phyloP scores from a whole-genome alignment of 1,140 invertebrate species.

The Zaprionus capensis region DNA sequence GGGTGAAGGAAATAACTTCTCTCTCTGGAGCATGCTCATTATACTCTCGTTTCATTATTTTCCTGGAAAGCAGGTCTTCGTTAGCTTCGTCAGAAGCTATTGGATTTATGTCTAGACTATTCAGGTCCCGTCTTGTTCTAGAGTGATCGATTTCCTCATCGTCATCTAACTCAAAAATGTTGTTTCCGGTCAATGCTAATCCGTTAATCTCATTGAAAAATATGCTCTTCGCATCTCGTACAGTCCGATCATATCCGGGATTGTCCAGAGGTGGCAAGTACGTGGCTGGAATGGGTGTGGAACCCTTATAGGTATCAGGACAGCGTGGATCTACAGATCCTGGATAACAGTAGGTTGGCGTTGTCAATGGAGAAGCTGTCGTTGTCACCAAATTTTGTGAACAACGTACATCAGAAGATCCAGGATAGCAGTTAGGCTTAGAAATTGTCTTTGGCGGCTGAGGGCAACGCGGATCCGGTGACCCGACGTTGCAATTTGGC shows the following conservation, averaged over 20 bases:
- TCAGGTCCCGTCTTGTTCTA: slow-evolving; percentile 58
- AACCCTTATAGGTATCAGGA: slow-evolving; percentile 84
- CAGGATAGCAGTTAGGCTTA: slow-evolving; percentile 52
- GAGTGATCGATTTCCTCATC: slow-evolving; percentile 45
- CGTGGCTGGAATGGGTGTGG: slow-evolving; percentile 85
- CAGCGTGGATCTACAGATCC: slow-evolving; percentile 87
- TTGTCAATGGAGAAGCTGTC: slow-evolving; percentile 58
- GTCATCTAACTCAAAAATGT: slow-evolving; percentile 72
- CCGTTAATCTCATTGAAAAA: slow-evolving; percentile 75
- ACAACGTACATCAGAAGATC: slow-evolving; percentile 58
- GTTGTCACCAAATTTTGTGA: slow-evolving; percentile 33
- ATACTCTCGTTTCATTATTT: slow-evolving; percentile 67
- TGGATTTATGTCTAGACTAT: slow-evolving; percentile 17
- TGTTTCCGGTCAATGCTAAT: slow-evolving; percentile 66
- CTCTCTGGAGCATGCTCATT: slow-evolving; percentile 56
- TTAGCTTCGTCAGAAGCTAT: slow-evolving; percentile 10
- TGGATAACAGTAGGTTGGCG: slow-evolving; percentile 85
- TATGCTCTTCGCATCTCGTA: slow-evolving; percentile 59
- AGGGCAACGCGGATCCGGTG: slow-evolving; percentile 84
- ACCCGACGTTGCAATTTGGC: slow-evolving; percentile 85
- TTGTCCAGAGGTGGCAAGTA: slow-evolving; percentile 85
- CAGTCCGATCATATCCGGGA: slow-evolving; percentile 64
- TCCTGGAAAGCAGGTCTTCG: slow-evolving; percentile 68
- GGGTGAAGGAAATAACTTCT: slow-evolving; percentile 72
- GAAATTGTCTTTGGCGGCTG: slow-evolving; percentile 54